phyloP scores from a whole-genome alignment of 2,888 invertebrate genomes.

The Dasysyrphus tricinctus region DNA sequence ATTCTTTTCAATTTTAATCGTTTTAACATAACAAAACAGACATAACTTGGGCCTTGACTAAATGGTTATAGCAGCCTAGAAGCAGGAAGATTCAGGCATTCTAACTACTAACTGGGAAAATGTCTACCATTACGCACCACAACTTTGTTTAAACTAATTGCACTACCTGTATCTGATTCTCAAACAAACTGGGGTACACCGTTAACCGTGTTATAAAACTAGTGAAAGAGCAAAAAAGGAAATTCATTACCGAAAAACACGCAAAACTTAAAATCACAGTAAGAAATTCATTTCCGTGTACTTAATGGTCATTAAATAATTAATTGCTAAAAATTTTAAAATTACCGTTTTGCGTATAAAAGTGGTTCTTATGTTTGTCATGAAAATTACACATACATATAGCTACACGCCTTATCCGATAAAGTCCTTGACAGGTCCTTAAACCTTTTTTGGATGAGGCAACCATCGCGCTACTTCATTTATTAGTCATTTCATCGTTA shows the following conservation, averaged over 20 bases:
- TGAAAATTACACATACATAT: neutral
- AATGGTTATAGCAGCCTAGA: neutral
- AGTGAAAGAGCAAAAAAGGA: conserved; percentile 22
- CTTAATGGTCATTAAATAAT: conserved; percentile 62
- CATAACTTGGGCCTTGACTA: conserved; percentile 49
- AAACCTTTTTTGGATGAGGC: conserved; percentile 20
- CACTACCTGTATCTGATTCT: conserved; percentile 49
- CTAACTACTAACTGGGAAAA: conserved; percentile 16
- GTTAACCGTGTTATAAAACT: conserved; percentile 23
- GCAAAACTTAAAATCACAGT: conserved; percentile 51
- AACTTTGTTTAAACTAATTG: conserved; percentile 63
- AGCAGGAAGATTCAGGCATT: neutral
- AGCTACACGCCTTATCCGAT: neutral
- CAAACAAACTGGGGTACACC: conserved; percentile 20
- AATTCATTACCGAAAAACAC: conserved; percentile 59
- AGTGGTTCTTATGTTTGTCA: neutral
- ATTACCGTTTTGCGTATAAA: neutral
- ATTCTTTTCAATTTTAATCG: conserved; percentile 42
- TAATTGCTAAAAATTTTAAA: conserved; percentile 55
- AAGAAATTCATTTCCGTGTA: conserved; percentile 39
- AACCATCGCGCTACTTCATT: conserved; percentile 23
- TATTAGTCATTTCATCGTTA: conserved; percentile 21
- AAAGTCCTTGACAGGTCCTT: conserved; percentile 10
- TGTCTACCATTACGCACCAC: conserved; percentile 10
- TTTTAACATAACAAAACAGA: conserved; percentile 32